Percentiles rank a stretch among this genome's conserved stretches.
phyloP scores from a whole-genome alignment of 2,113 vertebrate genomes.

The Eudyptes chrysolophus region DNA sequence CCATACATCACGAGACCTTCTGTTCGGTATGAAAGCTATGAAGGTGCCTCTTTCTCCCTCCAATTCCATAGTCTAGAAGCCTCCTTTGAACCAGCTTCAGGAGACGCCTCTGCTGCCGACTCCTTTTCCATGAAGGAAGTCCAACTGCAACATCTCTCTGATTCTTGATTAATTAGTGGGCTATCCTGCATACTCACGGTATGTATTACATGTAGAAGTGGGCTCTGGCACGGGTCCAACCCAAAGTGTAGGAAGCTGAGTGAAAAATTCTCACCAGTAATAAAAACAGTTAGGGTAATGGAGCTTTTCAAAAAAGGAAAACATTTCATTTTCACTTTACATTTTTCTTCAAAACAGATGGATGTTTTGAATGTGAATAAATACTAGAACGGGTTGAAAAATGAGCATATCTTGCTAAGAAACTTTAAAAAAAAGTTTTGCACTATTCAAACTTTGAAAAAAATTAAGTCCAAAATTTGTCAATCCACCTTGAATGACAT shows the following conservation, averaged over 20 bases:
- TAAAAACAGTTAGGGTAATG: conserved; percentile 48
- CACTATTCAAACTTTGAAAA: neutral
- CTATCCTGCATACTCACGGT: neutral
- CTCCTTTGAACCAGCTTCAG: neutral
- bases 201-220: neutral
- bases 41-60: conserved; percentile 27
- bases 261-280: conserved; percentile 51
- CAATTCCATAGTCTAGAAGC: neutral
- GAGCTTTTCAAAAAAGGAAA: conserved; percentile 50
- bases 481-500: neutral
- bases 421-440: neutral
- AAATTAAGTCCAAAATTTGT: neutral
- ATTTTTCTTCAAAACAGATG: conserved; percentile 49
- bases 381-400: conserved; percentile 7
- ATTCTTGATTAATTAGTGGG: conserved; percentile 2
- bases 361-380: conserved; percentile 17
- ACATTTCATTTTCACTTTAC: conserved; percentile 29
- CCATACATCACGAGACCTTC: conserved; percentile 44
- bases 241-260: conserved; percentile 29
- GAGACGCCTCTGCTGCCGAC: neutral
- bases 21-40: neutral
- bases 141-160: neutral
- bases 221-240: neutral
- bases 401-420: neutral
- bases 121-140: neutral